Conservation (phyloP, 2,113 vertebrate genomes). For the Potamarius usumacintae region DNA sequence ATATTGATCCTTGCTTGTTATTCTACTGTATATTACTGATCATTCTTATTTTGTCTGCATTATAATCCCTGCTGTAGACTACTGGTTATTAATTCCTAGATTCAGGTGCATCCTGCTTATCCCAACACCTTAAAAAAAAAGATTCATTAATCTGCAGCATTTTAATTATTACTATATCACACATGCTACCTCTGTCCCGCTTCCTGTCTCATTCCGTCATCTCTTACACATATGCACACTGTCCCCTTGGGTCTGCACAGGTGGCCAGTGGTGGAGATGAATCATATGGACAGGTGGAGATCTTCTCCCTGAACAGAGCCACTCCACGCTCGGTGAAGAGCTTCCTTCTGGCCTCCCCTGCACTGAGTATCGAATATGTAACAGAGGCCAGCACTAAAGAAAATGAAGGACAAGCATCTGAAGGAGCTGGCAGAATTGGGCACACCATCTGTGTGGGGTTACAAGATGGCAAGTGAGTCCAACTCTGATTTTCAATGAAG, state of each 20-base stretch:
- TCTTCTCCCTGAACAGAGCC: slow-evolving; percentile 82
- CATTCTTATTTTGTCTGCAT: background rate
- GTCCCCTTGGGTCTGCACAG: slow-evolving; percentile 59
- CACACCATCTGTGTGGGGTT: slow-evolving; percentile 80
- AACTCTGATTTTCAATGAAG: background rate
- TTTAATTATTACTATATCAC: background rate
- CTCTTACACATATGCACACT: background rate
- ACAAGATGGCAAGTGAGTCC: slow-evolving; percentile 80
- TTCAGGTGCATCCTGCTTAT: background rate
- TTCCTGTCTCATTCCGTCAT: slow-evolving; percentile 1
- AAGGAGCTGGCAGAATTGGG: slow-evolving; percentile 47
- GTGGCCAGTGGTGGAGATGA: slow-evolving; percentile 78
- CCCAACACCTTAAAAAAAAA: slow-evolving; percentile 6
- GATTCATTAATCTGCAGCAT: slow-evolving; percentile 28
- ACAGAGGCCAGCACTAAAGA: slow-evolving; percentile 60
- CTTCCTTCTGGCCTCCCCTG: slow-evolving; percentile 74
- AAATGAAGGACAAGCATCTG: background rate
- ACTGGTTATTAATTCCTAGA: background rate
- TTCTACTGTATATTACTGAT: background rate
- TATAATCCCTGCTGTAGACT: background rate
- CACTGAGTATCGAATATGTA: slow-evolving; percentile 83
- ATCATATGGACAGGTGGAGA: slow-evolving; percentile 77
- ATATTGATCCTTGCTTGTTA: background rate
- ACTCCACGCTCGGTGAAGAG: slow-evolving; percentile 80
- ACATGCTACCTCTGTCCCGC: background rate